phyloP scores from a whole-genome alignment of 2,797 vertebrate genomes.

The Lates japonicus region DNA sequence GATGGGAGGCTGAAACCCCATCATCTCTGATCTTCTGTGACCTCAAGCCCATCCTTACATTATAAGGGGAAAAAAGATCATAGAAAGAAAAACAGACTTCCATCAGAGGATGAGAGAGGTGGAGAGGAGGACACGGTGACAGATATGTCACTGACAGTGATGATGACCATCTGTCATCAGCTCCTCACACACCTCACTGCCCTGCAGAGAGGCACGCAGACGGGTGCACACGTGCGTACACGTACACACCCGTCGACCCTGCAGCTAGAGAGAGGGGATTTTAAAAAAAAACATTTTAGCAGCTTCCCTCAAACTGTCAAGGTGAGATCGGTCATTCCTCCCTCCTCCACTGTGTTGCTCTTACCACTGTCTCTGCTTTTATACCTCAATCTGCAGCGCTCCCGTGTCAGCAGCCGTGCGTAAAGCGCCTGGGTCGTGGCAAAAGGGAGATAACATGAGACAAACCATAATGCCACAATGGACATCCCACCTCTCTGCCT shows the following conservation, averaged over 20 bases:
- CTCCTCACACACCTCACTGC: too few species aligned
- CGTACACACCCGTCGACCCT: not conserved
- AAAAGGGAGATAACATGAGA: conserved; percentile 65
- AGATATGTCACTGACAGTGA: too few species aligned
- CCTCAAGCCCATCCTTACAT: conserved; percentile 16
- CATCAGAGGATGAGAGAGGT: conserved; percentile 26
- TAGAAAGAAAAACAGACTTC: conserved; percentile 23
- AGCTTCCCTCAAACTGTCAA: conserved; percentile 42
- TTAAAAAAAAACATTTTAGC: conserved; percentile 14
- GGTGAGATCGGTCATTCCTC: conserved; percentile 50
- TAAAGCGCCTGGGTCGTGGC: conserved; percentile 36
- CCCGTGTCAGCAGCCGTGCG: conserved; percentile 1
- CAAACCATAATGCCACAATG: conserved; percentile 52
- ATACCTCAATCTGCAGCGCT: conserved; percentile 59
- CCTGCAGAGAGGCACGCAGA: not conserved
- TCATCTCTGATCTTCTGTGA: conserved; percentile 52
- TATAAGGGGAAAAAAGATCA: not conserved
- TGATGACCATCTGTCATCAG: too few species aligned
- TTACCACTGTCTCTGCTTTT: conserved; percentile 26
- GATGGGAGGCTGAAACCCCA: conserved; percentile 46
- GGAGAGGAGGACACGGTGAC: conserved; percentile 20
- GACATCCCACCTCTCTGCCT: conserved; percentile 59
- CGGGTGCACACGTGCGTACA: not conserved
- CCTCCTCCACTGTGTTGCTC: conserved; percentile 8
- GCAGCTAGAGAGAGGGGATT: conserved; percentile 11